These are phyloP conservation scores for Tyto alba DNA, from an alignment of 2,113 vertebrate genomes.

Conservation along the genomic window DNA sequence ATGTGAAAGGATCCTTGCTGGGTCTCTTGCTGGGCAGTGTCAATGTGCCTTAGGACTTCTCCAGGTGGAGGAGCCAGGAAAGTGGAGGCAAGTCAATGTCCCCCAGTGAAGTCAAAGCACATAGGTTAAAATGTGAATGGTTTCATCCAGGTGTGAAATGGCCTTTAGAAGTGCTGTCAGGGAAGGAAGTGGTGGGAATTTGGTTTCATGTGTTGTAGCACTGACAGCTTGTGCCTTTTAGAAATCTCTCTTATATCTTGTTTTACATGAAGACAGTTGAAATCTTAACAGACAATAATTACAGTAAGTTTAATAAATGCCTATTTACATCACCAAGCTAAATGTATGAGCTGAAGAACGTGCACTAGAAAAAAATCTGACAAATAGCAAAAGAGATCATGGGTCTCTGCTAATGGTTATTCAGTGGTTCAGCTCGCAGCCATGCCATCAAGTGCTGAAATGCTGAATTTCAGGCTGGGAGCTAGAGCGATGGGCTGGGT, in stretches of 20 bases:
- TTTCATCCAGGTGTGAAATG: neutral
- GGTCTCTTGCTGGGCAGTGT: neutral
- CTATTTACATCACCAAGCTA: neutral
- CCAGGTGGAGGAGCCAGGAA: neutral
- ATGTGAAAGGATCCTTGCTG: neutral
- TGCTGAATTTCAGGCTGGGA: neutral
- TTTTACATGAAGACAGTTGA: neutral
- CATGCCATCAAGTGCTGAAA: neutral
- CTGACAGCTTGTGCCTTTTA: neutral
- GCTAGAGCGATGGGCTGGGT: neutral
- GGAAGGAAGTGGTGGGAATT: neutral
- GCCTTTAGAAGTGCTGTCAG: neutral
- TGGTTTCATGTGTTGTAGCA: neutral
- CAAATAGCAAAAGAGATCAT: neutral
- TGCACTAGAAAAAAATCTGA: neutral
- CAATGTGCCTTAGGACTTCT: neutral
- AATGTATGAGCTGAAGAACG: neutral
- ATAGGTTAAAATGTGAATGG: constrained; percentile 23
- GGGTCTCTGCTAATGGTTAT: neutral
- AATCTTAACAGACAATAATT: neutral
- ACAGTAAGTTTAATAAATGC: neutral
- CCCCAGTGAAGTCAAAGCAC: neutral
- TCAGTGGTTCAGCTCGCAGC: neutral
- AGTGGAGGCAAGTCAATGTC: neutral
- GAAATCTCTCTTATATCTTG: neutral